Evolutionary conservation across 2,113 vertebrate species (phyloP), one percentile per base, ranked within the genome.

Genomic region (Trematomus loennbergii): DNA sequence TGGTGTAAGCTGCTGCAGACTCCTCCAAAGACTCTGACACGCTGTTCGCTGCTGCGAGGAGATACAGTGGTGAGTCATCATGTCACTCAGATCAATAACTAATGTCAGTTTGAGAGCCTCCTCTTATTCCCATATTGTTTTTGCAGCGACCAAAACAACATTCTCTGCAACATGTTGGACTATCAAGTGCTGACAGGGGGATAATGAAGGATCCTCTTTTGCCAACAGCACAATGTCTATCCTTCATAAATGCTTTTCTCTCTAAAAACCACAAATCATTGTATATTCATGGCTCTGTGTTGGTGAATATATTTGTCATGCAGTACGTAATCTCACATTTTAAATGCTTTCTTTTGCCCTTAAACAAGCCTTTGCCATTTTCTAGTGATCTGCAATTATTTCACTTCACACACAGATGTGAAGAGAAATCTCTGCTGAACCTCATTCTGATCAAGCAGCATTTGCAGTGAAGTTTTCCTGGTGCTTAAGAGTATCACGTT

Each of bases 1-100:
- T 99, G 87, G 98, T 99, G 88, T 99, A 99, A 43, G 98, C 98
- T 54, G 98, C 98, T 17, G 98, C 98, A 10, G 98, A 99, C 88
- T 99, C 97, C 12, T 96, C 98, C 94, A 99, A 95, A 20, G 97
- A 99, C 89, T 99, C 97, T 17, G 96, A 95, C 93, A 97, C 93
- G 49, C 94, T 95, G 93, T 96, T 95, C 81, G 91, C 96, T 96
- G 89, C 48, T 91, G 61, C 81, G 46, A 82, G 46, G 54, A 73
- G 46, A 75, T 4, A 50, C 43, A 82, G 45, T 12, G 16, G 52
- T 40, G 17, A 40, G 36, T 40, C 36, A 40, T 5, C 36, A 40
- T 8, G 36, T 40, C 36, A 40, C 36, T 40, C 36, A 40, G 36
- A 40, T 40, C 36, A 40, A 40, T 40, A 40, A 40, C 36, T 40